A percentile compares a stretch with the other conserved stretches of the same genome.
Evolutionary conservation across 2,797 vertebrate genomes (phyloP).

Genomic region (Chelonia mydas): DNA sequence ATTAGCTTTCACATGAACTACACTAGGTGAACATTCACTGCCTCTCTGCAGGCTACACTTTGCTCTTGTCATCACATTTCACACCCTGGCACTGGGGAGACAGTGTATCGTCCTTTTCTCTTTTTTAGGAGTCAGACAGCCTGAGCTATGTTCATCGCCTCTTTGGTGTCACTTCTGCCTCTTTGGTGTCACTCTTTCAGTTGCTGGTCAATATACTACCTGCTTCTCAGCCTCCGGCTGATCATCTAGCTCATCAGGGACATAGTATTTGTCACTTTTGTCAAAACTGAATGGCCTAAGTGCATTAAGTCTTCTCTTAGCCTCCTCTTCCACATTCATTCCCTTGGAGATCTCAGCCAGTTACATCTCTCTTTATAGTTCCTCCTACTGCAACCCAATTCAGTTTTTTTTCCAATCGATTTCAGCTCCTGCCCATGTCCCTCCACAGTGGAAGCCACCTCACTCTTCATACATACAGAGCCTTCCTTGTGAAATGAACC

Average conservation of each 20-base stretch:
- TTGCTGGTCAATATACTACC: not conserved
- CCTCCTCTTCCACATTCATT: conserved; percentile 2
- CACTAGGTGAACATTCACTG: not conserved
- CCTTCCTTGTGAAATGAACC: rapidly evolving
- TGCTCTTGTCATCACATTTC: not conserved
- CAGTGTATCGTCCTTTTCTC: not conserved
- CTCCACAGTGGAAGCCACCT: not conserved
- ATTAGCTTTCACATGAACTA: not conserved
- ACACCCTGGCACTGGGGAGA: not conserved
- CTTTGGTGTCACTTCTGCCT: not conserved
- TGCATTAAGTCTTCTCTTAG: not conserved
- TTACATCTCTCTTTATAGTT: not conserved
- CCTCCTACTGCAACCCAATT: not conserved
- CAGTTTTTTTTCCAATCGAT: rapidly evolving
- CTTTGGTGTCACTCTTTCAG: not conserved
- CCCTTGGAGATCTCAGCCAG: not conserved
- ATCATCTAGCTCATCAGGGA: not conserved
- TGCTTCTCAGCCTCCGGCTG: not conserved
- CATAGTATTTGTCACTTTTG: not conserved
- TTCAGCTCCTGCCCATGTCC: not conserved
- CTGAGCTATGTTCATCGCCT: not conserved
- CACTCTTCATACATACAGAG: rapidly evolving
- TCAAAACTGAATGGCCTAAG: not conserved
- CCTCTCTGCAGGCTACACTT: not conserved
- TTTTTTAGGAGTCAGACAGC: not conserved